Conservation (phyloP, 1,140 invertebrate species). For the Solenopsis invicta region DNA sequence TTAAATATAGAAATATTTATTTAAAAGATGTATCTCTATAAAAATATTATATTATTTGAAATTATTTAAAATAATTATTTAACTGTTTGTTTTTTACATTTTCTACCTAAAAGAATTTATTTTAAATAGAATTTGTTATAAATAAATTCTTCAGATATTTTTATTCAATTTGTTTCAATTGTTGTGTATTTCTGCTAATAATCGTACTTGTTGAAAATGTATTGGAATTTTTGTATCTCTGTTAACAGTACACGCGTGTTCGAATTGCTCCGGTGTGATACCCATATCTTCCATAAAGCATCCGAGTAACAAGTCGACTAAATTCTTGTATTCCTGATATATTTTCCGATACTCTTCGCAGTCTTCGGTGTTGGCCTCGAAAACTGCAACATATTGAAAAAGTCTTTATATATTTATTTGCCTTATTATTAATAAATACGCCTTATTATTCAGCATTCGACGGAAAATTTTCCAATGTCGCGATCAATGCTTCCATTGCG, state of each 20-base stretch:
- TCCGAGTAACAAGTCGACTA: conserved; percentile 95
- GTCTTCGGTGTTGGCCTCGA: conserved; percentile 91
- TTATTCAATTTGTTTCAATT: no score
- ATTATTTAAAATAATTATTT: no score
- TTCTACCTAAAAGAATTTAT: no score
- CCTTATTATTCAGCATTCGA: neutral
- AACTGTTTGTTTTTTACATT: no score
- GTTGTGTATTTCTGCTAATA: neutral
- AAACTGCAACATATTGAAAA: conserved; percentile 88
- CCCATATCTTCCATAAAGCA: conserved; percentile 97
- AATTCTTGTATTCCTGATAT: conserved; percentile 94
- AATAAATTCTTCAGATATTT: no score
- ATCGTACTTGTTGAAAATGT: conserved; percentile 89
- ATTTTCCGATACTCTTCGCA: conserved; percentile 91
- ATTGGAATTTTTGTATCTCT: conserved; percentile 88
- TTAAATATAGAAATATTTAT: no score
- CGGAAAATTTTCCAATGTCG: neutral
- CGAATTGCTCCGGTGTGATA: conserved; percentile 94
- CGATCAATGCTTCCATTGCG: neutral
- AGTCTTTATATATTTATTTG: neutral
- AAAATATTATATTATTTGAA: no score
- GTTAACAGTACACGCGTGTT: conserved; percentile 90
- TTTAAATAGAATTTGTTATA: no score
- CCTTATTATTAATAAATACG: neutral
- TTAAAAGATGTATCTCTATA: no score